These are phyloP conservation scores for Mormyrus proboscirostris DNA, from an alignment of 2,797 vertebrate genomes.

Conservation along the genomic window DNA sequence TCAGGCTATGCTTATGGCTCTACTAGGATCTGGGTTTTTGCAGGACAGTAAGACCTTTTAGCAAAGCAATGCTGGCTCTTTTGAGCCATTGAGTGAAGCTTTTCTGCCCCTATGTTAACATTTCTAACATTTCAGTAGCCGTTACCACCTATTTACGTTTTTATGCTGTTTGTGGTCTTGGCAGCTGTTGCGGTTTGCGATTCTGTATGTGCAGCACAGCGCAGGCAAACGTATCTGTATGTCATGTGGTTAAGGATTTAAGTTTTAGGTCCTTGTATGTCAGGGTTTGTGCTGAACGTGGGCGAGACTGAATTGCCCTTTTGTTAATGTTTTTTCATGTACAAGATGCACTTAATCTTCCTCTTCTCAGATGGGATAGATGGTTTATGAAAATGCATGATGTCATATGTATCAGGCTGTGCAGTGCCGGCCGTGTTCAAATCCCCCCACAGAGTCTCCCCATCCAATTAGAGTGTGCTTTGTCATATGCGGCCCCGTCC, in stretches of 20 bases:
- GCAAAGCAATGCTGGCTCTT: background rate
- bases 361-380: background rate
- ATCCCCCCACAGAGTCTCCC: background rate
- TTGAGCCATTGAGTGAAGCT: background rate
- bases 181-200: background rate
- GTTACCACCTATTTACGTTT: background rate
- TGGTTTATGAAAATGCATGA: background rate
- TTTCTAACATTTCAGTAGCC: background rate
- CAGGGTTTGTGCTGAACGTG: background rate
- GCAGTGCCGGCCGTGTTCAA: background rate
- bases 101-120: background rate
- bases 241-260: slow-evolving; percentile 12
- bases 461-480: background rate
- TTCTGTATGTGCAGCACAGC: background rate
- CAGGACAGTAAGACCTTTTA: background rate
- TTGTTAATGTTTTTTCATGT: background rate
- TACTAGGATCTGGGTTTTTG: background rate
- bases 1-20: background rate
- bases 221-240: slow-evolving; percentile 8
- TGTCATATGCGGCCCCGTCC: background rate
- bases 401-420: background rate
- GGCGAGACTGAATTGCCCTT: background rate
- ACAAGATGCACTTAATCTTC: background rate
- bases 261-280: background rate
- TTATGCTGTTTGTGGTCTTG: background rate